Conservation (phyloP, 2,888 invertebrate species). For the Xiphydria camelus region DNA sequence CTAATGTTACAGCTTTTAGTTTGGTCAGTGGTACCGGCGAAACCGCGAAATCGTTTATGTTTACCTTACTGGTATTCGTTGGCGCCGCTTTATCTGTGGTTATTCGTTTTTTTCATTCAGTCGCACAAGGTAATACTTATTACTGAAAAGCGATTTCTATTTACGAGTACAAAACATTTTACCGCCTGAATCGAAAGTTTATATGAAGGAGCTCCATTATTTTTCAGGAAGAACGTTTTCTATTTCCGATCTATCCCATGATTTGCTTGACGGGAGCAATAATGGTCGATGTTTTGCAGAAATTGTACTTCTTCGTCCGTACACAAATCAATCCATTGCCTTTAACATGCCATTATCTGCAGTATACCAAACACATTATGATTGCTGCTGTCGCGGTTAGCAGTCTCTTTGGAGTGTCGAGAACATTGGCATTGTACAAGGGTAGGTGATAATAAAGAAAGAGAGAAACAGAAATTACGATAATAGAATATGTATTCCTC, state of each 20-base stretch:
- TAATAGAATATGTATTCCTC: no score
- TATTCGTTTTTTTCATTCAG: slow-evolving; percentile 83
- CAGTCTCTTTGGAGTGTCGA: slow-evolving; percentile 61
- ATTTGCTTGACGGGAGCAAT: slow-evolving; percentile 82
- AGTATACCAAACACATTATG: slow-evolving; percentile 75
- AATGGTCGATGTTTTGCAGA: slow-evolving; percentile 77
- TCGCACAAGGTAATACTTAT: slow-evolving; percentile 80
- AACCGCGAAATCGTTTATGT: slow-evolving; percentile 70
- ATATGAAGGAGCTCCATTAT: slow-evolving; percentile 3
- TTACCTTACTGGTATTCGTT: slow-evolving; percentile 77
- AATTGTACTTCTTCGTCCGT: slow-evolving; percentile 64
- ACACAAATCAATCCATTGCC: slow-evolving; percentile 42
- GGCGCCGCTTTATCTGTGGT: slow-evolving; percentile 84
- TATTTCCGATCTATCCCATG: slow-evolving; percentile 94
- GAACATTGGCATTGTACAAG: slow-evolving; percentile 65
- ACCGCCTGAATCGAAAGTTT: not conserved
- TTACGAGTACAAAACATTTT: slow-evolving; percentile 18
- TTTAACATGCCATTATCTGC: slow-evolving; percentile 68
- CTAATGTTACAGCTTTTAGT: slow-evolving; percentile 64
- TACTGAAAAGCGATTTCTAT: not conserved
- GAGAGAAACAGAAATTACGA: not conserved
- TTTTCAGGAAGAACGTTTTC: slow-evolving; percentile 71
- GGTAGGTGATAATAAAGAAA: slow-evolving; percentile 58
- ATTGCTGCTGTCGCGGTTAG: slow-evolving; percentile 64
- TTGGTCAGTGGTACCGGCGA: slow-evolving; percentile 68